These are phyloP conservation scores for Phaonia tiefii DNA, from an alignment of 2,888 invertebrate species.

Conservation along the genomic window DNA sequence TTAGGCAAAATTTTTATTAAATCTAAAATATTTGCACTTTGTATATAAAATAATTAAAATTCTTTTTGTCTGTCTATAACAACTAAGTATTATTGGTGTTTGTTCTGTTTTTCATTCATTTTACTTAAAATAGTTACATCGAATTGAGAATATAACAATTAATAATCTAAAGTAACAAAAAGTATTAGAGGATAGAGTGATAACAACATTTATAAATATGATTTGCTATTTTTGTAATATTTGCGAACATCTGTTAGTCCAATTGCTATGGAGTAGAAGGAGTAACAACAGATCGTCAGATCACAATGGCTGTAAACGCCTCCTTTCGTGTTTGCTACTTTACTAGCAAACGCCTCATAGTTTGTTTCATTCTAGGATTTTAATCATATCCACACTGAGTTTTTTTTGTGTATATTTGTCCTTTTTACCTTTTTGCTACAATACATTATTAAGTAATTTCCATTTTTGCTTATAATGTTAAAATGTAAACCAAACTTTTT, in stretches of 20 bases:
- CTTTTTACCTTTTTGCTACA: constrained; percentile 17
- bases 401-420: constrained; percentile 14
- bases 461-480: constrained; percentile 10
- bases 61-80: constrained; percentile 15
- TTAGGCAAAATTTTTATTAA: constrained; percentile 11
- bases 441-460: constrained; percentile 15
- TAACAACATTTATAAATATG: constrained; percentile 44
- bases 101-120: constrained; percentile 60
- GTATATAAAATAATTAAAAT: constrained; percentile 30
- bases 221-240: constrained; percentile 17
- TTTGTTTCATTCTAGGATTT: constrained; percentile 41
- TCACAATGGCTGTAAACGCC: background rate
- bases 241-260: constrained; percentile 4
- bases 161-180: background rate
- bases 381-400: constrained; percentile 49
- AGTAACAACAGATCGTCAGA: background rate
- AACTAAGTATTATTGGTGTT: constrained; percentile 58
- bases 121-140: constrained; percentile 51
- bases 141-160: background rate
- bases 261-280: background rate
- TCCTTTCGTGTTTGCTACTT: background rate
- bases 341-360: background rate
- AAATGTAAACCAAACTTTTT: background rate
- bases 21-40: constrained; percentile 39
- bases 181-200: constrained; percentile 28